Conservation (phyloP, 2,888 invertebrate species). For the Lapara coniferarum region DNA sequence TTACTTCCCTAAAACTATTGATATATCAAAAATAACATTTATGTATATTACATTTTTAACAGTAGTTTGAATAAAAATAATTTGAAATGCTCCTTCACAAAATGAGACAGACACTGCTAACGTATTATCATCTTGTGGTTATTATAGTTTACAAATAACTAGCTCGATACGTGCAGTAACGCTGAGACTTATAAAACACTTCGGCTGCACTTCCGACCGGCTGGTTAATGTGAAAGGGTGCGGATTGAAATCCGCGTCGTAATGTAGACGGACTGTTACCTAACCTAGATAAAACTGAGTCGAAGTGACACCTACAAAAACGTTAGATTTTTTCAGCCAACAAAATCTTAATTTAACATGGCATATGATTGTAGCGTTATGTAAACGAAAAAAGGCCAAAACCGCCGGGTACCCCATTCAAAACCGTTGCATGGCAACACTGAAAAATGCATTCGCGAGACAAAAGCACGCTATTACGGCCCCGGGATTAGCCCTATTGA, state of each 20-base stretch:
- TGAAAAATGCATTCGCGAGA: conserved; percentile 79
- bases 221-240: conserved; percentile 20
- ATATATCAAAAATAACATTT: no score
- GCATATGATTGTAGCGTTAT: conserved; percentile 18
- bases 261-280: conserved; percentile 11
- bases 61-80: no score
- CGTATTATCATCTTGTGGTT: no score
- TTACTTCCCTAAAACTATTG: no score
- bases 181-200: conserved; percentile 6
- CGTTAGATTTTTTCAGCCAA: background rate
- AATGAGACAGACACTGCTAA: no score
- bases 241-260: background rate
- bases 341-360: conserved; percentile 10
- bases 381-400: conserved; percentile 5
- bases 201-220: conserved; percentile 8
- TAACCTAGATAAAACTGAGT: conserved; percentile 5
- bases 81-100: no score
- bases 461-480: conserved; percentile 79
- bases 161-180: background rate
- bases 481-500: conserved; percentile 83
- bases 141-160: no score
- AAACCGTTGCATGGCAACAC: conserved; percentile 67
- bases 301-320: background rate
- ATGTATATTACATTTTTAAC: no score
- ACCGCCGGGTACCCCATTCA: conserved; percentile 37